Conservation (phyloP, 2,113 vertebrate genomes). For the Lethenteron reissneri region DNA sequence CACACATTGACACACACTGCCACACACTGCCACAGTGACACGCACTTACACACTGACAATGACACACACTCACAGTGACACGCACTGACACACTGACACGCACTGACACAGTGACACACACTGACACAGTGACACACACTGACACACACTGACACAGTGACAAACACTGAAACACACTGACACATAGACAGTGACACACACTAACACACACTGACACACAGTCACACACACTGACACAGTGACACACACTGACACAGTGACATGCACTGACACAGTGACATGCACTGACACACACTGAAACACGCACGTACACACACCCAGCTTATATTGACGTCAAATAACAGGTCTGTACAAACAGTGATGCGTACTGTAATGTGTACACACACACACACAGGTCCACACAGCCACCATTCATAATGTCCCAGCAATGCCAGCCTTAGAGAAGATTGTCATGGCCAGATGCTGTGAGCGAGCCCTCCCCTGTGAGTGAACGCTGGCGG, state of each 20-base stretch:
- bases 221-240: neutral
- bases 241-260: neutral
- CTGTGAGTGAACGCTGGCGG: no score
- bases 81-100: neutral
- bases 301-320: neutral
- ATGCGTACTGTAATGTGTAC: neutral
- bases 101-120: neutral
- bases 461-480: no score
- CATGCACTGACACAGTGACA: neutral
- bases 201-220: neutral
- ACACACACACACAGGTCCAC: constrained; percentile 1
- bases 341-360: no score
- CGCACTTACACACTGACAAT: no score
- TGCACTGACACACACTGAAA: neutral
- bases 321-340: no score
- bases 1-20: no score
- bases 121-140: neutral
- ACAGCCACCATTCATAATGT: neutral
- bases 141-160: neutral
- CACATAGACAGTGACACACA: neutral
- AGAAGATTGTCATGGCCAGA: no score
- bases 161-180: neutral
- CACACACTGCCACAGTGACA: no score
- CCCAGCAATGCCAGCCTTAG: no score
- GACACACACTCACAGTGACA: no score